Percentiles rank a stretch among this genome's conserved stretches.
Conservation (phyloP, 2,797 vertebrate species). For the Mastacembelus armatus region DNA sequence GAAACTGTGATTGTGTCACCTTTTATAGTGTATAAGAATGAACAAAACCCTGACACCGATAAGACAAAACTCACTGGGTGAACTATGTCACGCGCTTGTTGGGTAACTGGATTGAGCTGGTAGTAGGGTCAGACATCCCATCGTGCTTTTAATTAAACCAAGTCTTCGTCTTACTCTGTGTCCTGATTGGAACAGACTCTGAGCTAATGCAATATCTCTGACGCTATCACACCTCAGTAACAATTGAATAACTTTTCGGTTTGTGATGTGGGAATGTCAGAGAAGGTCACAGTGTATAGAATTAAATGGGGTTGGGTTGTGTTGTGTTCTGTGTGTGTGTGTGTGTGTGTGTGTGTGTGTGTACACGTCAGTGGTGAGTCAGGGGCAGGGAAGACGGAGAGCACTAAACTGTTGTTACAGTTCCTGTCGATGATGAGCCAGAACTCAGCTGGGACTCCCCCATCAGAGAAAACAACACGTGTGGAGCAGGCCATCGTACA, state of each 20-base stretch:
- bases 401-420: slow-evolving; percentile 93
- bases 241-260: slow-evolving; percentile 53
- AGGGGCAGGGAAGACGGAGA: slow-evolving; percentile 94
- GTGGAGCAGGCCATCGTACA: slow-evolving; percentile 94
- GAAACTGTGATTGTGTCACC: neutral
- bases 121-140: neutral
- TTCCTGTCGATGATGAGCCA: slow-evolving; percentile 96
- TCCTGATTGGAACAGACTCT: slow-evolving; percentile 33
- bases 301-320: slow-evolving; percentile 48
- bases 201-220: slow-evolving; percentile 42
- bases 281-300: slow-evolving; percentile 69
- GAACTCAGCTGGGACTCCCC: slow-evolving; percentile 84
- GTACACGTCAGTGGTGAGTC: slow-evolving; percentile 88
- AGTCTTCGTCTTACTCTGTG: slow-evolving; percentile 20
- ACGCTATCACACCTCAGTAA: slow-evolving; percentile 48
- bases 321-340: slow-evolving; percentile 35
- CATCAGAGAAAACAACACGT: slow-evolving; percentile 82
- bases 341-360: slow-evolving; percentile 48
- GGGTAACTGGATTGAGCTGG: too few relatives aligned
- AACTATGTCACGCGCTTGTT: neutral
- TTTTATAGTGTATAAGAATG: neutral
- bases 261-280: slow-evolving; percentile 63
- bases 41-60: neutral
- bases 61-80: neutral
- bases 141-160: slow-evolving; percentile 44